Percentiles rank a stretch among this genome's conserved stretches.
phyloP scores from a whole-genome alignment of 2,888 invertebrate genomes.

The Caenorhabditis panamensis region DNA sequence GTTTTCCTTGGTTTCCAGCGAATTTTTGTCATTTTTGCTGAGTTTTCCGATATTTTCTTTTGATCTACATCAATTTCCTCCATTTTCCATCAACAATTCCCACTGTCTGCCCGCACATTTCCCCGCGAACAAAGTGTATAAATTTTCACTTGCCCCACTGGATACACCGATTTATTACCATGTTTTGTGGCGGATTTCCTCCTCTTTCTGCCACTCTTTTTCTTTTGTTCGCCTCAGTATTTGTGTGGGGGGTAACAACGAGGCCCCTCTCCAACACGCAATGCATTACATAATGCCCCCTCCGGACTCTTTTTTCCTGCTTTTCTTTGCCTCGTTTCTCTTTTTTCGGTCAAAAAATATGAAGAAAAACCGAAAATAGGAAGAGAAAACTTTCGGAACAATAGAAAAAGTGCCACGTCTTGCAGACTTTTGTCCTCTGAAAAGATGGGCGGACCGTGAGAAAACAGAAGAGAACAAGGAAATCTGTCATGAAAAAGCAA shows the following conservation, averaged over 20 bases:
- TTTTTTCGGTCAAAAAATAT: not conserved
- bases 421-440: no score
- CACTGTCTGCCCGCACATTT: not conserved
- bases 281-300: conserved; percentile 52
- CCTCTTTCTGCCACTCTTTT: conserved; percentile 24
- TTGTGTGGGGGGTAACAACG: conserved; percentile 30
- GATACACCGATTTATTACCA: conserved; percentile 20
- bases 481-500: not conserved
- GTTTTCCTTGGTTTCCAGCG: no score
- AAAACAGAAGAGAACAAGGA: no score
- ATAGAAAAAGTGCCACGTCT: no score
- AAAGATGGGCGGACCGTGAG: not conserved
- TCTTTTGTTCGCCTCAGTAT: conserved; percentile 29
- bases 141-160: conserved; percentile 5
- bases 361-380: not conserved
- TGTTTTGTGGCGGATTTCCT: conserved; percentile 29
- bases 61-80: not conserved
- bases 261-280: conserved; percentile 28
- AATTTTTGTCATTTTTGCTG: no score
- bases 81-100: not conserved
- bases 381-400: no score
- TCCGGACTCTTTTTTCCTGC: conserved; percentile 28
- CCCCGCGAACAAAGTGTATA: not conserved
- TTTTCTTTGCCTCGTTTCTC: conserved; percentile 1
- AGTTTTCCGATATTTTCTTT: no score